Conservation (phyloP, 2,797 vertebrate species). For the Bucorvus abyssinicus region DNA sequence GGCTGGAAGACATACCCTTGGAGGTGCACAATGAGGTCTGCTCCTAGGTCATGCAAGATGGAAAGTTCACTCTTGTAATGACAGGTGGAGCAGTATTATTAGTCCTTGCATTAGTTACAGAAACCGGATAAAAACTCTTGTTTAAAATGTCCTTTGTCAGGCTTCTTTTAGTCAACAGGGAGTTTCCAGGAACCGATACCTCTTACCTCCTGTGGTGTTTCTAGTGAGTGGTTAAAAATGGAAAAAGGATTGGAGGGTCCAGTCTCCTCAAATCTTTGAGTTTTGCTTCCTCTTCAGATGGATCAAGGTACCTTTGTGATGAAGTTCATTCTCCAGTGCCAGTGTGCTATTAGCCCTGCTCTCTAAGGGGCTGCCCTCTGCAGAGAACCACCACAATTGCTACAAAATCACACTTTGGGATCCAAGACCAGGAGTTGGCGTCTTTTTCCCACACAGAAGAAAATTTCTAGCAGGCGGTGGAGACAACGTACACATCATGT, state of each 20-base stretch:
- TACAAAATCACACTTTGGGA: background rate
- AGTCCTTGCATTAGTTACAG: background rate
- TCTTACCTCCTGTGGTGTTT: background rate
- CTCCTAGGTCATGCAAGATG: background rate
- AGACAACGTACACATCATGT: fast-evolving
- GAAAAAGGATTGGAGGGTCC: background rate
- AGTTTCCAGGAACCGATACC: background rate
- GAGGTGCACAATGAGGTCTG: background rate
- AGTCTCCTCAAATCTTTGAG: background rate
- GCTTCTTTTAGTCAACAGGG: background rate
- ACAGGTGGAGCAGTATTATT: background rate
- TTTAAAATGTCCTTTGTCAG: background rate
- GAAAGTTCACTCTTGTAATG: background rate
- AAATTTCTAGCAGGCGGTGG: background rate
- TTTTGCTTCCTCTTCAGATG: background rate
- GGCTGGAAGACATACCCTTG: background rate
- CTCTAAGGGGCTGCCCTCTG: background rate
- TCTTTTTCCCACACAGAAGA: background rate
- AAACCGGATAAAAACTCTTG: background rate
- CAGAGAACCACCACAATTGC: background rate
- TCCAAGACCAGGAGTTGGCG: background rate
- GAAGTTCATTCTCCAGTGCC: background rate
- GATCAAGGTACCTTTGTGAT: background rate
- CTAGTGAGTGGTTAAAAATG: background rate
- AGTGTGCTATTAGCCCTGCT: background rate